phyloP scores from a whole-genome alignment of 2,113 vertebrate species.

The Otis tarda region DNA sequence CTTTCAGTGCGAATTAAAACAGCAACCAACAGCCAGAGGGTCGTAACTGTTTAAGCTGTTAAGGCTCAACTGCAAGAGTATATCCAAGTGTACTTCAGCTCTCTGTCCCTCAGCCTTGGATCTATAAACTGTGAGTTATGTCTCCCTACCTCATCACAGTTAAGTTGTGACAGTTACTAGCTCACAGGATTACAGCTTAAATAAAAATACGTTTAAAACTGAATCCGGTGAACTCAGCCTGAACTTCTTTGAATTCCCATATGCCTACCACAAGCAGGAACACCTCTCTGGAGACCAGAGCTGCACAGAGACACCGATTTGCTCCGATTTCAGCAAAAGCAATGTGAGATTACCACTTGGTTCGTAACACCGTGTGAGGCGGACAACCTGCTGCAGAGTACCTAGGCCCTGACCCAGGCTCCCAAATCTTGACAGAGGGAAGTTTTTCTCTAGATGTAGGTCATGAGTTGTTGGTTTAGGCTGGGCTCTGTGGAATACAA shows the following conservation, averaged over 20 bases:
- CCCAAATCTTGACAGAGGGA: not conserved
- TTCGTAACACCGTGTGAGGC: not conserved
- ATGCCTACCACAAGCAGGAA: not conserved
- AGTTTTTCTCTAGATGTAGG: not conserved
- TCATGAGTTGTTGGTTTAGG: not conserved
- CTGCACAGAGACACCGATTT: not conserved
- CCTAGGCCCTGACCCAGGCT: not conserved
- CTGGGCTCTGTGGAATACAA: not conserved
- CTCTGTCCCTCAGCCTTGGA: not conserved
- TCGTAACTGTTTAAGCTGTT: constrained; percentile 13
- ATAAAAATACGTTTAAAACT: not conserved
- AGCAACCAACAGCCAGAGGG: not conserved
- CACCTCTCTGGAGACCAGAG: not conserved
- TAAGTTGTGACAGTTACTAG: not conserved
- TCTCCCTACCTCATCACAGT: not conserved
- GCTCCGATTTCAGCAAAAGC: not conserved
- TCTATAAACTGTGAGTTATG: not conserved
- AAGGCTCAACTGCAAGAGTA: not conserved
- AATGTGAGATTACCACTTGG: not conserved
- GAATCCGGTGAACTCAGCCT: not conserved
- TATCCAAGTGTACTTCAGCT: not conserved
- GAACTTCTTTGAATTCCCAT: constrained; percentile 5
- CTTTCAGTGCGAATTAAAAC: not conserved
- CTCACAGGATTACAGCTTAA: constrained; percentile 25
- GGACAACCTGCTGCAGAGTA: not conserved